These are phyloP conservation scores for Malacoctenus gilli DNA, from an alignment of 2,797 vertebrate species.

Conservation along the genomic window DNA sequence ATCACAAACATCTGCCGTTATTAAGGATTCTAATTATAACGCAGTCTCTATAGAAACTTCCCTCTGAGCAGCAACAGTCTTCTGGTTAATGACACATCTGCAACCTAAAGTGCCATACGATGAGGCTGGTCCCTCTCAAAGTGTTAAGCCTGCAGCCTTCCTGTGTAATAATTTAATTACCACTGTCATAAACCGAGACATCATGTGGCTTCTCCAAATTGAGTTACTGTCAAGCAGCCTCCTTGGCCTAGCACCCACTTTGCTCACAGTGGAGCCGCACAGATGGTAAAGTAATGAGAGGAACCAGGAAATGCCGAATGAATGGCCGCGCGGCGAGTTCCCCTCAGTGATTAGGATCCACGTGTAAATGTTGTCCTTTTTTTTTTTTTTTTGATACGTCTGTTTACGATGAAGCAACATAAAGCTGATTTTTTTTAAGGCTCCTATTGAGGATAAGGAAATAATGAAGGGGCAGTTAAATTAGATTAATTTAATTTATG, in stretches of 20 bases:
- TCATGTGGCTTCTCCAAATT: slow-evolving; percentile 40
- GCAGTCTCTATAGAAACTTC: no score
- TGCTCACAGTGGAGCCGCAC: slow-evolving; percentile 15
- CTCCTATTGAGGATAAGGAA: background rate
- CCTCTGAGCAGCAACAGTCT: background rate
- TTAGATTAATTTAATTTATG: slow-evolving; percentile 3
- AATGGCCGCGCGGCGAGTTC: background rate
- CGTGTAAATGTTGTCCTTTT: slow-evolving; percentile 1
- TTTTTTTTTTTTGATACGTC: slow-evolving; percentile 4
- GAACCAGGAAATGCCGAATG: slow-evolving; percentile 21
- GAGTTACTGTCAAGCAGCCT: slow-evolving; percentile 40
- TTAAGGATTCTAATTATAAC: no score
- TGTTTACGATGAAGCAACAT: background rate
- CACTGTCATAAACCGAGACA: slow-evolving; percentile 37
- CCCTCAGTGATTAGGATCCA: background rate
- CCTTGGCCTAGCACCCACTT: slow-evolving; percentile 25
- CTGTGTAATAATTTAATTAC: slow-evolving; percentile 47
- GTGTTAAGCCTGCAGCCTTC: slow-evolving; percentile 11
- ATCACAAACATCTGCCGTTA: no score
- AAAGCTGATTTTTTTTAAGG: background rate
- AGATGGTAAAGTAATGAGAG: slow-evolving; percentile 47
- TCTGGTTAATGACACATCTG: background rate
- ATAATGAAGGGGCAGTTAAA: background rate
- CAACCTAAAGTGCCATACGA: no score
- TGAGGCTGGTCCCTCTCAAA: slow-evolving; percentile 25